phyloP scores from a whole-genome alignment of 2,888 invertebrate genomes.

The Drosophila flavopinicola region DNA sequence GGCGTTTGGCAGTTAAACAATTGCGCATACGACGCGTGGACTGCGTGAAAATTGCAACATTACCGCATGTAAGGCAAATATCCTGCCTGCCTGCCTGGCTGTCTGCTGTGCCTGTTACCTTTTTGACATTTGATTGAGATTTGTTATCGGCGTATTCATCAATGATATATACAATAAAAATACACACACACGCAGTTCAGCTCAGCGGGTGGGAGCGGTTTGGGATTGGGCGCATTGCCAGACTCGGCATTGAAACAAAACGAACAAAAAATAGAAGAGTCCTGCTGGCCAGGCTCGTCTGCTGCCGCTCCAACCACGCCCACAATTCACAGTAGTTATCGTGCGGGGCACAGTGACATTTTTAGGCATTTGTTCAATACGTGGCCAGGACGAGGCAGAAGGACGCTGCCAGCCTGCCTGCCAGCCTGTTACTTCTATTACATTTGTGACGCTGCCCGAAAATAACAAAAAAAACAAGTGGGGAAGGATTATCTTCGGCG shows the following conservation, averaged over 20 bases:
- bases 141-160: slow-evolving; percentile 84
- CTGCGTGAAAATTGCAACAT: slow-evolving; percentile 82
- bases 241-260: slow-evolving; percentile 47
- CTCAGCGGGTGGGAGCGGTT: slow-evolving; percentile 6
- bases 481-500: no score
- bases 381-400: slow-evolving; percentile 23
- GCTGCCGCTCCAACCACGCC: slow-evolving; percentile 21
- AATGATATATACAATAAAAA: slow-evolving; percentile 83
- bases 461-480: slow-evolving; percentile 5
- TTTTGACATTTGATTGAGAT: slow-evolving; percentile 85
- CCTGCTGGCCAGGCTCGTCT: not conserved
- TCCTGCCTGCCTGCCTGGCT: slow-evolving; percentile 20
- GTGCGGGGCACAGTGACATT: slow-evolving; percentile 72
- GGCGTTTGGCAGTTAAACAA: slow-evolving; percentile 65
- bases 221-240: slow-evolving; percentile 32
- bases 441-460: slow-evolving; percentile 44
- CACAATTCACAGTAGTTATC: slow-evolving; percentile 66
- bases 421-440: slow-evolving; percentile 68
- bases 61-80: slow-evolving; percentile 71
- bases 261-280: slow-evolving; percentile 1
- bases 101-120: slow-evolving; percentile 80
- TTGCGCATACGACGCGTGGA: slow-evolving; percentile 72
- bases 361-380: slow-evolving; percentile 68
- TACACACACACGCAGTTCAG: slow-evolving; percentile 37
- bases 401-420: slow-evolving; percentile 9